Evolutionary conservation across 2,113 vertebrate species (phyloP).

Genomic region (Psammodynastes pulverulentus): DNA sequence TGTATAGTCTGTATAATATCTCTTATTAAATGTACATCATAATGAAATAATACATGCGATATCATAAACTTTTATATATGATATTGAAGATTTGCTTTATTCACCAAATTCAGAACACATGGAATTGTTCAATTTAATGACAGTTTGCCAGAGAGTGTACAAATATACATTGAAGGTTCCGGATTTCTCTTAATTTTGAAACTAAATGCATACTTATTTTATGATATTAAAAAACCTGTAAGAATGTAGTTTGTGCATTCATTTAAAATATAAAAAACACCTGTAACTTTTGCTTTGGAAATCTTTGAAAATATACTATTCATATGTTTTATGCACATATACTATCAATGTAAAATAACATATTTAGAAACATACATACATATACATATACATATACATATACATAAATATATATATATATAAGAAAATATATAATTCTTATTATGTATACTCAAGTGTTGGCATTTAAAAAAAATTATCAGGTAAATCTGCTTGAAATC

Average conservation of each 20-base stretch:
- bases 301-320: background rate
- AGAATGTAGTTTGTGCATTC: background rate
- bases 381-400: slow-evolving; percentile 40
- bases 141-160: slow-evolving; percentile 40
- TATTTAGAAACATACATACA: no score
- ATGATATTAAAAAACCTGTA: slow-evolving; percentile 5
- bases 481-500: background rate
- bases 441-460: slow-evolving; percentile 25
- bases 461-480: background rate
- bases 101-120: background rate
- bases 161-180: background rate
- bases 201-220: background rate
- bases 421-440: slow-evolving; percentile 33
- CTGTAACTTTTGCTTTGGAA: slow-evolving; percentile 2
- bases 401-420: slow-evolving; percentile 40
- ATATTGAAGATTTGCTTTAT: slow-evolving; percentile 14
- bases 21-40: slow-evolving; percentile 36
- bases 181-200: slow-evolving; percentile 8
- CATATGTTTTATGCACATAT: background rate
- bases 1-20: slow-evolving; percentile 50
- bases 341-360: background rate
- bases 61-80: slow-evolving; percentile 28
- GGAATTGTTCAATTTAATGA: slow-evolving; percentile 16
- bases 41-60: slow-evolving; percentile 55
- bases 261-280: background rate